Percentiles rank a stretch among this genome's conserved stretches.
phyloP scores from a whole-genome alignment of 2,797 vertebrate species.

The Danio choprae region DNA sequence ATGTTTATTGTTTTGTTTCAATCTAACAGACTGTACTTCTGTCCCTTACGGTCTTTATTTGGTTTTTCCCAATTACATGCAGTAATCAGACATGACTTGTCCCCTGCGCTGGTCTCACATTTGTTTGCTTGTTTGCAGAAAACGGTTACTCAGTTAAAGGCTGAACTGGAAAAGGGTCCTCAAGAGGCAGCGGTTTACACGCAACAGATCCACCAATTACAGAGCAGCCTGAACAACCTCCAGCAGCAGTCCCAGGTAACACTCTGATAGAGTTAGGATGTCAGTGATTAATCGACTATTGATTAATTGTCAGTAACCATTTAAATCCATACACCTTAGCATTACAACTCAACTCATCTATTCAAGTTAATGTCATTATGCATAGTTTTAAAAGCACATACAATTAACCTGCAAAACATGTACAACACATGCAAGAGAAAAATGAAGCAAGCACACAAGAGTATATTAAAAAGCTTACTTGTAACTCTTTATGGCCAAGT shows the following conservation, averaged over 20 bases:
- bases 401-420: too few relatives aligned
- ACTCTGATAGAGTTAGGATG: slow-evolving; percentile 3
- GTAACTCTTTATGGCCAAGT: too few relatives aligned
- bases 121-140: slow-evolving; percentile 71
- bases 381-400: too few relatives aligned
- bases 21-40: not conserved
- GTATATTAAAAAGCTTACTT: too few relatives aligned
- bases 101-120: not conserved
- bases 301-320: too few relatives aligned
- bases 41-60: not conserved
- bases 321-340: too few relatives aligned
- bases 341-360: too few relatives aligned
- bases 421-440: too few relatives aligned
- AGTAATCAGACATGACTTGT: not conserved
- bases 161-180: slow-evolving; percentile 93
- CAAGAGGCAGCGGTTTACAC: slow-evolving; percentile 95
- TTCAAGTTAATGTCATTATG: too few relatives aligned
- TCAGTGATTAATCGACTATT: too few relatives aligned
- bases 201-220: slow-evolving; percentile 90
- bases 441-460: too few relatives aligned
- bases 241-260: slow-evolving; percentile 91
- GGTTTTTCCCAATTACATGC: not conserved
- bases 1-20: too few relatives aligned
- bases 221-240: slow-evolving; percentile 85
- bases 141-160: slow-evolving; percentile 88